Evolutionary conservation across 2,888 invertebrate genomes (phyloP).

Genomic region (Onthophagus sagittarius): DNA sequence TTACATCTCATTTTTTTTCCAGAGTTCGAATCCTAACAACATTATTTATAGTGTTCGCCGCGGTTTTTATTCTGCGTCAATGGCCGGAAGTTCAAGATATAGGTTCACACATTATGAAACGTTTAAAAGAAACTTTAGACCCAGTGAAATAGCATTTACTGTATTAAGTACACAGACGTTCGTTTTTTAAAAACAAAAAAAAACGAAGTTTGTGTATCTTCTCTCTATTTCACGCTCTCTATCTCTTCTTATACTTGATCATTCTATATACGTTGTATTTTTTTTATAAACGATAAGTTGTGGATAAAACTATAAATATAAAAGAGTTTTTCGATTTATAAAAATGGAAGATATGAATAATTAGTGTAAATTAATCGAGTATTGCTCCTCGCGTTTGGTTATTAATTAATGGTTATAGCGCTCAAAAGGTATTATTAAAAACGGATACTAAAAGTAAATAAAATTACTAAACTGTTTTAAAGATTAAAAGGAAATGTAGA

Average conservation of each 20-base stretch:
- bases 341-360: background rate
- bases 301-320: background rate
- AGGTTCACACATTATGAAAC: constrained; percentile 72
- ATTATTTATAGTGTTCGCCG: constrained; percentile 72
- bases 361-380: background rate
- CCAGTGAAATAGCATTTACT: constrained; percentile 46
- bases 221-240: background rate
- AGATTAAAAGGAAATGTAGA: no score
- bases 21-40: constrained; percentile 86
- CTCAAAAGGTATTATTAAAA: constrained; percentile 14
- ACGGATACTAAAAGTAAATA: constrained; percentile 13
- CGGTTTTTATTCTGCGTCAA: constrained; percentile 80
- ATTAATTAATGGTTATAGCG: constrained; percentile 2
- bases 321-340: background rate
- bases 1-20: constrained; percentile 39
- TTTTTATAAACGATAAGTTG: background rate
- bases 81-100: constrained; percentile 87
- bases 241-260: background rate
- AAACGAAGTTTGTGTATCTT: background rate
- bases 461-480: background rate
- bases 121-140: constrained; percentile 74
- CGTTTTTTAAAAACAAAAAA: background rate
- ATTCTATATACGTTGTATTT: background rate
- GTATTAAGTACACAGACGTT: constrained; percentile 2
- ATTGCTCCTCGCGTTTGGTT: background rate